These are phyloP conservation scores for Turnix velox DNA, from an alignment of 2,113 vertebrate genomes.

Conservation along the genomic window DNA sequence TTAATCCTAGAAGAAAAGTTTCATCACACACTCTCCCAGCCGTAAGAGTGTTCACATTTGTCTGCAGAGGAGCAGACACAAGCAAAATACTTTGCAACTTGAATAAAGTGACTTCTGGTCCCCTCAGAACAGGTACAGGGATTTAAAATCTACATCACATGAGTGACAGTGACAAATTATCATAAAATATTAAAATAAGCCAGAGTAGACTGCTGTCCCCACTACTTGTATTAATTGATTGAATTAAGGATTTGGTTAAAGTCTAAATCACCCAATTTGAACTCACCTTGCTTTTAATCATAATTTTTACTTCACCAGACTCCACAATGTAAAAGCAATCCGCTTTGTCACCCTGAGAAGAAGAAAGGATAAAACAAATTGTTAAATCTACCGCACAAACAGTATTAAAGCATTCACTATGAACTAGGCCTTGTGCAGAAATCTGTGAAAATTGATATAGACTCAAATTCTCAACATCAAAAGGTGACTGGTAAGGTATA, in stretches of 20 bases:
- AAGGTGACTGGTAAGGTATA: neutral
- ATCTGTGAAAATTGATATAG: neutral
- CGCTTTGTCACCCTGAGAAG: conserved; percentile 88
- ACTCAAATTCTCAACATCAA: neutral
- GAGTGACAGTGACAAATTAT: neutral
- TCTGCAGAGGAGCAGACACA: neutral
- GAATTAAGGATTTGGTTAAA: neutral
- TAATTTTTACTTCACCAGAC: conserved; percentile 93
- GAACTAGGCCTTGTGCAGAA: neutral
- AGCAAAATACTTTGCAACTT: neutral
- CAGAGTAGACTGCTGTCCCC: neutral
- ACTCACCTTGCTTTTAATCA: conserved; percentile 85
- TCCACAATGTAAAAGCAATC: conserved; percentile 95
- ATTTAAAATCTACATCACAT: neutral
- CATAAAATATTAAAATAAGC: neutral
- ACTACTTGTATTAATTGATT: neutral
- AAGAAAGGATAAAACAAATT: neutral
- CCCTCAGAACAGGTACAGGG: neutral
- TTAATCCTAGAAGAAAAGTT: neutral
- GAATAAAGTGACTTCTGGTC: neutral
- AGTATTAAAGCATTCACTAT: neutral
- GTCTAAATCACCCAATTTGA: neutral
- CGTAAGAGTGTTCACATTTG: neutral
- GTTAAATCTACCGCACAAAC: neutral
- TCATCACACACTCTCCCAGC: neutral